Evolutionary conservation across 2,888 invertebrate genomes (phyloP).

Genomic region (Coenonympha arcania): DNA sequence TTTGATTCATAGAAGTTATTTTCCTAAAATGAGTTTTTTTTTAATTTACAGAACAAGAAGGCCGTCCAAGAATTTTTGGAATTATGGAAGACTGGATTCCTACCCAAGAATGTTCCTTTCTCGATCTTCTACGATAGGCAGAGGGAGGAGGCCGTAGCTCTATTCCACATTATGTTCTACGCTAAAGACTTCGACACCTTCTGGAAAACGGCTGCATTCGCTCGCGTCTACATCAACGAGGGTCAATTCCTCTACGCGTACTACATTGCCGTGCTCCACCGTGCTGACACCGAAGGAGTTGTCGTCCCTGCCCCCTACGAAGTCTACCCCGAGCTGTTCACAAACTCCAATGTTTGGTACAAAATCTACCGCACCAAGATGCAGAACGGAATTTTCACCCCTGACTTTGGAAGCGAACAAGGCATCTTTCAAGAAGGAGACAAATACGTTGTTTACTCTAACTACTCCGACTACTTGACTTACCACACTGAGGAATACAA

Average conservation of each 20-base stretch:
- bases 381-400: conserved; percentile 43
- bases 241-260: conserved; percentile 77
- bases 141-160: conserved; percentile 63
- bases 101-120: conserved; percentile 67
- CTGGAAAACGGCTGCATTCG: conserved; percentile 73
- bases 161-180: conserved; percentile 74
- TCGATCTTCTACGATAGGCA: conserved; percentile 65
- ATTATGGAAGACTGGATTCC: conserved; percentile 57
- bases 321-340: conserved; percentile 77
- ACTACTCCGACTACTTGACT: conserved; percentile 71
- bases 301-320: conserved; percentile 80
- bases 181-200: conserved; percentile 77
- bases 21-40: background rate
- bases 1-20: too few species aligned
- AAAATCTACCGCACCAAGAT: conserved; percentile 60
- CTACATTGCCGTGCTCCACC: conserved; percentile 75
- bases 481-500: conserved; percentile 74
- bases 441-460: conserved; percentile 69
- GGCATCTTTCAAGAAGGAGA: conserved; percentile 58
- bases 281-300: conserved; percentile 72
- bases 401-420: conserved; percentile 45
- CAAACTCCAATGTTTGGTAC: conserved; percentile 72
- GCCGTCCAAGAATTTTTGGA: conserved; percentile 59
- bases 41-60: conserved; percentile 47
- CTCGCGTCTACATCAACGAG: conserved; percentile 75